Evolutionary conservation across 35 echinoderm and acorn worm genomes (phyloP), one percentile per base, ranked within the genome.

Genomic region (Chiridota heheva): DNA sequence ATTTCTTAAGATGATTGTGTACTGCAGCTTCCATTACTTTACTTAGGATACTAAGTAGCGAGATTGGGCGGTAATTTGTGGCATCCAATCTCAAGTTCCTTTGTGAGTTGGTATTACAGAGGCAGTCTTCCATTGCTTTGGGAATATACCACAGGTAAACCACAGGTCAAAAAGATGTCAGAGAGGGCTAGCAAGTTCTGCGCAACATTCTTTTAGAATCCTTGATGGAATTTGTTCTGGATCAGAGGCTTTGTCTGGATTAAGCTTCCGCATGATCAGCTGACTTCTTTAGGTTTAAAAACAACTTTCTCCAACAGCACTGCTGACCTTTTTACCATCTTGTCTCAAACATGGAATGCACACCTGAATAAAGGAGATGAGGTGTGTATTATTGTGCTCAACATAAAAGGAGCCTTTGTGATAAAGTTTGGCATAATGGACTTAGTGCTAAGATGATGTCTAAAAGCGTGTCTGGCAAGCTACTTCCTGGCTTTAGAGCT

Each of bases 71-170:
- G 43, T 77, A 82, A 67, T 61, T 89, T 2, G 60, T 26, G 36
- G 66, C 67, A 18, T 83, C 65, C 10, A 59, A 42, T 28, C 28
- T 66, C 20, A 58, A 87, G 30, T 69, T 55, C 84, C 66, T 33
- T 81, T 88, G 46, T 75, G 65, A 25, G 83, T 40, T 71, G 78
- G 78, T 5, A 64, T 64, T 5, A 83, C 87, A 40, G 78, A 83
- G 35, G 87, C 79, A 3, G 59, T 83, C 38, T 88, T 89, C 77
- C 87, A 89, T 38, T 89, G 87, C 40, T 44, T 40, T 60, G 87
- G 78, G 55, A 82, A 89, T 2, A 40, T 36, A 37, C 78, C 78
- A 8, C 55, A n/a, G 17, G 66, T 64, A 46, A 83, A 89, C 33
- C 87, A 73, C 18, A 89, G 55, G 2, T 89, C 38, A 74, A 89